Evolutionary conservation across 1,140 invertebrate species (phyloP).

Genomic region (Teleopsis dalmanni): DNA sequence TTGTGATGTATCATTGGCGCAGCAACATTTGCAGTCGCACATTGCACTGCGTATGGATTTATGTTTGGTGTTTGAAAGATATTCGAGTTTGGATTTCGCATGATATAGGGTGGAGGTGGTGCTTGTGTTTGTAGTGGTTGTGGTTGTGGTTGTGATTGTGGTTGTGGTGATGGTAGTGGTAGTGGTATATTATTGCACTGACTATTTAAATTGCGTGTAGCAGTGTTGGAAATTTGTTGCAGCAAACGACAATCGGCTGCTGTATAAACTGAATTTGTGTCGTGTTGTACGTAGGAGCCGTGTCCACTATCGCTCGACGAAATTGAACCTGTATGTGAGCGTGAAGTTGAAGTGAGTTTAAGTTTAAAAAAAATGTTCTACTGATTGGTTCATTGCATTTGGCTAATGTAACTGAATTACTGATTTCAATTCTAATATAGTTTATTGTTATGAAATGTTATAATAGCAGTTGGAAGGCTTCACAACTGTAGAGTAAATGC

Average conservation of each 20-base stretch:
- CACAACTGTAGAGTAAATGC: no score
- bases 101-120: conserved; percentile 28
- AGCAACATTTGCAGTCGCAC: not conserved
- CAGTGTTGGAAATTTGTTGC: conserved; percentile 39
- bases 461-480: no score
- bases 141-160: not conserved
- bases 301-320: conserved; percentile 81
- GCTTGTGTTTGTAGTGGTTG: conserved; percentile 5
- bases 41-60: conserved; percentile 1
- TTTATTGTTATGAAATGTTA: no score
- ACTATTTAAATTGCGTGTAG: conserved; percentile 26
- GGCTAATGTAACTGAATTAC: no score
- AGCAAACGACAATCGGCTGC: conserved; percentile 37
- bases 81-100: conserved; percentile 6
- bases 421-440: no score
- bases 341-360: no score
- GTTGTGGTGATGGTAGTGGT: conserved; percentile 15
- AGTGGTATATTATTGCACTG: conserved; percentile 12
- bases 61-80: not conserved
- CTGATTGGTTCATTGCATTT: no score
- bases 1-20: conserved; percentile 11
- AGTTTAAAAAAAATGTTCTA: no score
- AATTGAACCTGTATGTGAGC: conserved; percentile 58
- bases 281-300: conserved; percentile 56
- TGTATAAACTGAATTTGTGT: conserved; percentile 33